Conservation (phyloP, 2,888 invertebrate genomes). For the Lepidocyrtoides sp. region DNA sequence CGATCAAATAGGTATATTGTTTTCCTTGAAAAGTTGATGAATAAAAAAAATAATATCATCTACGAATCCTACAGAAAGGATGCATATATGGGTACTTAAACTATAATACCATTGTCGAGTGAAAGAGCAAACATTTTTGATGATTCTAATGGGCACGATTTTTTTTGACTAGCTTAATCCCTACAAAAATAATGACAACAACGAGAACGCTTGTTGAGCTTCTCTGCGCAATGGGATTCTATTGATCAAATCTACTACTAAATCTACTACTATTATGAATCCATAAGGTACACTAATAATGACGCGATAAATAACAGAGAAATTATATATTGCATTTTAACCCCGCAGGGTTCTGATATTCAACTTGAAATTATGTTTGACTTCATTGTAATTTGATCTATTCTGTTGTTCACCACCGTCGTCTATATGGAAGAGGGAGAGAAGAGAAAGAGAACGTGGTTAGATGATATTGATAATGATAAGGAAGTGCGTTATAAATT, state of each 20-base stretch:
- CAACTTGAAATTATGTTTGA: background rate
- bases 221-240: too few relatives aligned
- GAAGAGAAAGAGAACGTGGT: background rate
- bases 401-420: background rate
- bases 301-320: background rate
- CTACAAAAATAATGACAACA: background rate
- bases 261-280: too few relatives aligned
- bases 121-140: background rate
- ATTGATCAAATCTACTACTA: background rate
- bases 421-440: background rate
- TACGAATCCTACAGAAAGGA: background rate
- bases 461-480: too few relatives aligned
- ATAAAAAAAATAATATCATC: background rate
- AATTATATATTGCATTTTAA: slow-evolving; percentile 12
- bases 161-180: background rate
- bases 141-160: background rate
- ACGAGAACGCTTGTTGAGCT: background rate
- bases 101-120: too few relatives aligned
- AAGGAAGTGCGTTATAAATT: slow-evolving; percentile 6
- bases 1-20: slow-evolving; percentile 13
- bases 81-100: background rate
- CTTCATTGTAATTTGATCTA: background rate
- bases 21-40: background rate
- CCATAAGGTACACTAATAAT: background rate
- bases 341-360: background rate